Base-by-base conservation (phyloP, 1,140 invertebrate species). In the Drosophila orena region DNA sequence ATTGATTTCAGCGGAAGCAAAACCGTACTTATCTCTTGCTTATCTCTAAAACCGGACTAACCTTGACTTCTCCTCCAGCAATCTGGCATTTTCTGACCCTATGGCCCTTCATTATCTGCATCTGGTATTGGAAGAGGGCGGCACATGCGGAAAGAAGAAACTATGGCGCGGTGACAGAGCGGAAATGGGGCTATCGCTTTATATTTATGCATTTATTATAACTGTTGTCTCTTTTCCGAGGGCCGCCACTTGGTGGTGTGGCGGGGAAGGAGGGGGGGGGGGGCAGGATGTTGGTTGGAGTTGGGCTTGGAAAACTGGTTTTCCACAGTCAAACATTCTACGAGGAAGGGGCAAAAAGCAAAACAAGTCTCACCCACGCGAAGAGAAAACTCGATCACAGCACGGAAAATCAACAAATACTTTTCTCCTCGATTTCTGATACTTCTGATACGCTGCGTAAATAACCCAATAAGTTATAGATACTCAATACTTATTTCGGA, bases 201-300 rank as follows among this genome's bases (percentile, higher is more conserved):
- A 52, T 52, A 68, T 68, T 68, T 62, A 52, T 68, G 59, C 56
- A 44, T 65, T 68, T 52, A 68, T 65, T 65, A 68, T 68, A 65
- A 68, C 64, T 52, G 59, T 68, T 68, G 44, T 49, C 46, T 27
- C 43, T 24, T 15, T 59, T 14, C 22, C 11, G 24, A 34, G 42
- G 43, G 17, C 20, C 22, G 7, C 20, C 14, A 3, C 14, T 38
- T 38, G 37, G 37, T 0, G 34, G 0, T 10, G 34, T 10, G 1
- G 30, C 2, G 7, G 27, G 27, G n/a, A n/a, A n/a, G 27, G 27
- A 7, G 6, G 7, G 27, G 6, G 12, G 42, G 35, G 37, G 35
- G 44, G 56, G 46, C 46, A 66, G 64, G 64, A 65, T 43, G 64
- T 53, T 15, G 44, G 58, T 56, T n/a, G 22, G 14, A 27, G 22